Evolutionary conservation across 2,113 vertebrate genomes (phyloP).

Genomic region (Turnix velox): DNA sequence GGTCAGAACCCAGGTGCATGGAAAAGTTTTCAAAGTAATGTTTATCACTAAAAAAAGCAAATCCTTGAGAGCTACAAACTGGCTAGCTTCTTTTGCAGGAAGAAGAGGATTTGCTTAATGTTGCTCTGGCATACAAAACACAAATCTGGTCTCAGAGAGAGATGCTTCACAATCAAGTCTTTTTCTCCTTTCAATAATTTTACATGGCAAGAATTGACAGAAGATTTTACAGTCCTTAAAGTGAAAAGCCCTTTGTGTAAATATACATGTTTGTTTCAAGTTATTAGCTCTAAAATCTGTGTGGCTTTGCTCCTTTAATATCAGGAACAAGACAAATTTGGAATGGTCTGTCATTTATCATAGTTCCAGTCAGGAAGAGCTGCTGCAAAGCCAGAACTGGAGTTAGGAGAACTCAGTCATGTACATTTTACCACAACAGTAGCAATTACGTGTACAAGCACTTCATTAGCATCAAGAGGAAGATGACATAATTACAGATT

Average conservation of each 20-base stretch:
- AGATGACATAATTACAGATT: not conserved
- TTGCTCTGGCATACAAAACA: conserved; percentile 42
- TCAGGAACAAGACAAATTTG: not conserved
- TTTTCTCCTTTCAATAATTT: conserved; percentile 1
- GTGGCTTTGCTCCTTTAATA: not conserved
- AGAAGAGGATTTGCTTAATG: conserved; percentile 54
- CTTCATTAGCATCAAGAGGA: conserved; percentile 9
- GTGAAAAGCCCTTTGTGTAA: not conserved
- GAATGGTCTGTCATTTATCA: not conserved
- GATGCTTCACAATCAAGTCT: not conserved
- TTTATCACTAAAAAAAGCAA: conserved; percentile 48
- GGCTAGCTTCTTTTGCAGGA: conserved; percentile 41
- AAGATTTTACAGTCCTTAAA: conserved; percentile 22
- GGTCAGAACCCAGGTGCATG: conserved; percentile 54
- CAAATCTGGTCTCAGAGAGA: conserved; percentile 36
- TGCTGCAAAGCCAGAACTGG: not conserved
- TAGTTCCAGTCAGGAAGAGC: not conserved
- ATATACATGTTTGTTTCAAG: not conserved
- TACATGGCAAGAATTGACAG: not conserved
- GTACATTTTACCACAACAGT: not conserved
- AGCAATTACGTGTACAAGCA: not conserved
- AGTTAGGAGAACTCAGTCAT: not conserved
- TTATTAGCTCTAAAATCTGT: not conserved
- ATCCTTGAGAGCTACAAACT: conserved; percentile 2
- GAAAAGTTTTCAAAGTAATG: conserved; percentile 49